Conservation (phyloP, 2,113 vertebrate species). For the Gobiocypris rarus region DNA sequence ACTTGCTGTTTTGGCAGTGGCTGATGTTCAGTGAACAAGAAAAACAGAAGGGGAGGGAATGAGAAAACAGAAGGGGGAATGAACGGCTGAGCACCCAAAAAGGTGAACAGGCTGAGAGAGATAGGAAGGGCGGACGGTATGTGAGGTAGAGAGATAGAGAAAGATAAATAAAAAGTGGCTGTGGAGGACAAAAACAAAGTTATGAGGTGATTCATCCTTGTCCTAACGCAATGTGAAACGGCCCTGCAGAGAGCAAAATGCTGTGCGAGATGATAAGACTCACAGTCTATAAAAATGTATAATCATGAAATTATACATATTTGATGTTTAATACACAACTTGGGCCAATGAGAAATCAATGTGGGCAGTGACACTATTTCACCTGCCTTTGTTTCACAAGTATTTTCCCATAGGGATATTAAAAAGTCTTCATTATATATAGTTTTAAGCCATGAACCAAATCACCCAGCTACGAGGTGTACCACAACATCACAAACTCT, state of each 20-base stretch:
- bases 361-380: neutral
- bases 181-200: constrained; percentile 25
- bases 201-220: neutral
- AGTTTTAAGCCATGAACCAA: neutral
- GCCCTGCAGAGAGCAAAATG: neutral
- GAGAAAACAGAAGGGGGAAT: constrained; percentile 23
- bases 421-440: neutral
- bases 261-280: neutral
- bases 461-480: neutral
- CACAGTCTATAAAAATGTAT: neutral
- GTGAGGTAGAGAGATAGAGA: constrained; percentile 27
- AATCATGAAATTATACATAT: neutral
- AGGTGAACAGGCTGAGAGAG: neutral
- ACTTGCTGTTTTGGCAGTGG: constrained; percentile 24
- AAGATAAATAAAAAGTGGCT: constrained; percentile 10
- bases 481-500: neutral
- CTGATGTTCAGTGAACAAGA: constrained; percentile 11
- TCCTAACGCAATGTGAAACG: neutral
- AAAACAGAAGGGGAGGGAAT: neutral
- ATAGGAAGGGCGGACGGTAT: constrained; percentile 5
- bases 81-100: constrained; percentile 1
- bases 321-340: neutral
- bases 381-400: neutral
- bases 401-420: neutral
- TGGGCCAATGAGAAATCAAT: neutral